Conservation (phyloP, 2,113 vertebrate species). For the Brachionichthys hirsutus region DNA sequence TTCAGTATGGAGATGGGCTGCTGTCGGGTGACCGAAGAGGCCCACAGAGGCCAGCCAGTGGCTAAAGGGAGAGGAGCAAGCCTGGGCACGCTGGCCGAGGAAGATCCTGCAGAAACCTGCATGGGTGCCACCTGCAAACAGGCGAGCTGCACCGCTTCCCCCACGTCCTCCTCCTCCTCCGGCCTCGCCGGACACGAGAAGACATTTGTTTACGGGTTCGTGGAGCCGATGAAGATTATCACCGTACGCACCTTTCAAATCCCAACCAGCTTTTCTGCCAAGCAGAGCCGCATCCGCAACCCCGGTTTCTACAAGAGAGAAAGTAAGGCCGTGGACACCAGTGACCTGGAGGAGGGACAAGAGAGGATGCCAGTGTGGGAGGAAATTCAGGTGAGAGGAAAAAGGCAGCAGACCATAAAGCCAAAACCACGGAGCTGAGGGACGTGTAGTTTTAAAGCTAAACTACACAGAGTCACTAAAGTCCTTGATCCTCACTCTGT, state of each 20-base stretch:
- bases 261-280: conserved; percentile 87
- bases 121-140: conserved; percentile 22
- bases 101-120: conserved; percentile 15
- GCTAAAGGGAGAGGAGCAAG: background rate
- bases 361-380: conserved; percentile 85
- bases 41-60: background rate
- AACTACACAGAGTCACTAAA: too few relatives aligned
- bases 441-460: too few relatives aligned
- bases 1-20: conserved; percentile 89
- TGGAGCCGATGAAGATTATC: conserved; percentile 90
- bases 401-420: background rate
- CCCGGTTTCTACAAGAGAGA: conserved; percentile 76
- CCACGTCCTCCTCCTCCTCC: conserved; percentile 1
- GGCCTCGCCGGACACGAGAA: conserved; percentile 64
- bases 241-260: conserved; percentile 89
- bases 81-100: conserved; percentile 29
- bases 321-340: conserved; percentile 86
- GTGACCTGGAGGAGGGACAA: conserved; percentile 79
- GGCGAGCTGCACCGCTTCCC: background rate
- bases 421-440: too few relatives aligned
- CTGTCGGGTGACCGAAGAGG: conserved; percentile 71
- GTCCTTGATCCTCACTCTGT: too few relatives aligned
- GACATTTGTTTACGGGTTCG: conserved; percentile 81
- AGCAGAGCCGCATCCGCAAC: conserved; percentile 83
- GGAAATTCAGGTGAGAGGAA: conserved; percentile 74